These are phyloP conservation scores for Thrips palmi DNA, from an alignment of 1,140 invertebrate genomes.

Conservation along the genomic window DNA sequence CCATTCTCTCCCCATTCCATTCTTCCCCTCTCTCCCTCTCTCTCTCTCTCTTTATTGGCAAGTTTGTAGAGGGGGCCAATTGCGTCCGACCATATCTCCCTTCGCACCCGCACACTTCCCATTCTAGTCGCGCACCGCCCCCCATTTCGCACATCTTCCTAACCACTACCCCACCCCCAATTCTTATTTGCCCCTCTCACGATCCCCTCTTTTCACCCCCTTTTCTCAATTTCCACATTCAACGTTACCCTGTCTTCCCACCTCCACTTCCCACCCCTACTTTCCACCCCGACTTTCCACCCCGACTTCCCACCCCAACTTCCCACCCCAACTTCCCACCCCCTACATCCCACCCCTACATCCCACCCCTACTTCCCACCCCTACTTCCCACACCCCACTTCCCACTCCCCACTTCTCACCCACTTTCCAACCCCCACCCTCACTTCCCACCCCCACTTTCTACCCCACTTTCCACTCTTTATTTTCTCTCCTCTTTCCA, in stretches of 20 bases:
- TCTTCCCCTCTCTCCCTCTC: neutral
- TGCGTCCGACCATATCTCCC: too few relatives aligned
- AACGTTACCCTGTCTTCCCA: conserved; percentile 4
- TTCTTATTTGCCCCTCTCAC: too few relatives aligned
- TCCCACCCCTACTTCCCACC: neutral
- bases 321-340: too few relatives aligned
- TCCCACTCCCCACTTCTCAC: conserved; percentile 1
- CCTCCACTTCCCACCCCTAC: conserved; percentile 5
- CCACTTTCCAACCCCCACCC: neutral
- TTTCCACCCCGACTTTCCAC: conserved; percentile 3
- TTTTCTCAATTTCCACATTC: conserved; percentile 5
- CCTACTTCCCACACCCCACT: conserved; percentile 6
- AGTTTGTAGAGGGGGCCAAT: neutral
- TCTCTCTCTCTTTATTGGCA: neutral
- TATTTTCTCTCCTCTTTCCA: conserved; percentile 1
- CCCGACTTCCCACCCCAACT: too few relatives aligned
- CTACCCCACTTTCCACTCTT: neutral
- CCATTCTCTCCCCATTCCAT: too few relatives aligned
- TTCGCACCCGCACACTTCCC: too few relatives aligned
- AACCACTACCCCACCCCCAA: too few relatives aligned
- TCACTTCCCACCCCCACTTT: neutral
- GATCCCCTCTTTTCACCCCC: too few relatives aligned
- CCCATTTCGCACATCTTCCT: too few relatives aligned
- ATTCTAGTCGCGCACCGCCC: too few relatives aligned
- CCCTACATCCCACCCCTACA: conserved; percentile 5